phyloP scores from a whole-genome alignment of 2,888 invertebrate genomes.

The Pseudococcus jackbeardsleyi region DNA sequence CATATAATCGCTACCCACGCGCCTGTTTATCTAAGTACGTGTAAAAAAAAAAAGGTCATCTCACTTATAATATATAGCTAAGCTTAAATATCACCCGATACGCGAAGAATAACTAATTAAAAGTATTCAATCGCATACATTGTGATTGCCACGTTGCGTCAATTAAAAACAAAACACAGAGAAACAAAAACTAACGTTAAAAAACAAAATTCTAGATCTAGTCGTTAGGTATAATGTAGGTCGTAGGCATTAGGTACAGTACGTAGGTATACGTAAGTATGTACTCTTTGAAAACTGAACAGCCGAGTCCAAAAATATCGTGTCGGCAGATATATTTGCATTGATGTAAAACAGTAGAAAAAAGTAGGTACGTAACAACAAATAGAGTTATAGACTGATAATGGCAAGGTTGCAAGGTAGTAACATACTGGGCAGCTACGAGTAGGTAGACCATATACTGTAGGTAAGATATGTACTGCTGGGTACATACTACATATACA shows the following conservation, averaged over 20 bases:
- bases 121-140: constrained; percentile 39
- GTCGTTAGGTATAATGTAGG: neutral
- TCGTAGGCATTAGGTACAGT: neutral
- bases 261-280: too few relatives aligned
- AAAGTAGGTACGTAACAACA: too few relatives aligned
- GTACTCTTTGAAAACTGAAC: neutral
- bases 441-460: too few relatives aligned
- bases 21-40: neutral
- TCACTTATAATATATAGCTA: constrained; percentile 11
- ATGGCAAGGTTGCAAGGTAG: too few relatives aligned
- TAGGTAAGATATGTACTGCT: too few relatives aligned
- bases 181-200: neutral
- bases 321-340: too few relatives aligned
- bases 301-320: too few relatives aligned
- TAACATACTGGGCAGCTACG: too few relatives aligned
- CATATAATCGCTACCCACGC: neutral
- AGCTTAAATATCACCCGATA: constrained; percentile 47
- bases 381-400: too few relatives aligned
- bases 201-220: neutral
- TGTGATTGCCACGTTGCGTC: constrained; percentile 47
- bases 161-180: constrained; percentile 10
- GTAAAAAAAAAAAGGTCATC: neutral
- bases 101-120: neutral
- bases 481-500: too few relatives aligned
- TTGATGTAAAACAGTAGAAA: too few relatives aligned